A percentile compares a stretch with the other conserved stretches of the same genome.
phyloP scores from a whole-genome alignment of 2,888 invertebrate genomes.

The Parnassius apollo region DNA sequence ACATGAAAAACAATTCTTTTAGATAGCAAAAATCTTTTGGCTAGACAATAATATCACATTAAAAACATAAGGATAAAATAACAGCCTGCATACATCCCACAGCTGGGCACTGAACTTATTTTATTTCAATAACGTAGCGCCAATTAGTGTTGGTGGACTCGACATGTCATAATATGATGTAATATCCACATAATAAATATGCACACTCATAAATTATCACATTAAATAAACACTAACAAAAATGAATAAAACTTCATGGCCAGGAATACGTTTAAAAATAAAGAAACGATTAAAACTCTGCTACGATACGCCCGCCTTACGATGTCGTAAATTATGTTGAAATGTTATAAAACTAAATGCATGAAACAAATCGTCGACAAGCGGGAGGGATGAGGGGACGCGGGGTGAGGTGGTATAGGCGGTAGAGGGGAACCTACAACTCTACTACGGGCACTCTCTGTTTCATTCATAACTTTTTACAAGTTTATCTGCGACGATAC shows the following conservation, averaged over 20 bases:
- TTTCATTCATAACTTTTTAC: slow-evolving; percentile 82
- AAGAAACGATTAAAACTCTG: slow-evolving; percentile 29
- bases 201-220: background rate
- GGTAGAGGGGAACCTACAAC: slow-evolving; percentile 60
- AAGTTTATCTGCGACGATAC: slow-evolving; percentile 79
- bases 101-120: too few relatives aligned
- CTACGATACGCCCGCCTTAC: slow-evolving; percentile 35
- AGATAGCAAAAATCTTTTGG: too few relatives aligned
- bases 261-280: slow-evolving; percentile 28
- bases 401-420: slow-evolving; percentile 33
- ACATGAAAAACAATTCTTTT: too few relatives aligned
- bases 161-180: too few relatives aligned
- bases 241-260: slow-evolving; percentile 3
- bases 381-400: slow-evolving; percentile 42
- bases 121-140: too few relatives aligned
- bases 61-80: too few relatives aligned
- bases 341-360: slow-evolving; percentile 77
- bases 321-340: slow-evolving; percentile 64
- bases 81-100: too few relatives aligned
- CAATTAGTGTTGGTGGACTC: too few relatives aligned
- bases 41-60: too few relatives aligned
- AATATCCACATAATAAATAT: too few relatives aligned
- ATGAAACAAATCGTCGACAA: slow-evolving; percentile 67
- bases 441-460: slow-evolving; percentile 78
- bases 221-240: background rate